Percentiles rank a stretch among this genome's conserved stretches.
These are phyloP conservation scores for Desmodus rotundus DNA, from an alignment of 2,113 vertebrate species.

Conservation along the genomic window DNA sequence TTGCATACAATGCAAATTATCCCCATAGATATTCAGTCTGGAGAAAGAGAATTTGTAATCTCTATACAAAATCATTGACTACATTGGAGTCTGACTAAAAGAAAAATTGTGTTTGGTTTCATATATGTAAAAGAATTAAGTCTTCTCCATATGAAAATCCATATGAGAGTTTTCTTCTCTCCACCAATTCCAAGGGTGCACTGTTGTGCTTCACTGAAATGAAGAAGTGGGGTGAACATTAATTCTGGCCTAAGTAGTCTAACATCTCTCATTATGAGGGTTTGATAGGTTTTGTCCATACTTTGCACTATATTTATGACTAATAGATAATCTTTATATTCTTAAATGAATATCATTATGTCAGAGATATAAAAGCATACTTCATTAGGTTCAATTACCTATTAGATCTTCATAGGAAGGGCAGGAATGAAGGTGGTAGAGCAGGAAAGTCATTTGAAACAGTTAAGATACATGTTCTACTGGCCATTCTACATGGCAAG, in stretches of 20 bases:
- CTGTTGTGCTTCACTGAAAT: not conserved
- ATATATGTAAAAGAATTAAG: not conserved
- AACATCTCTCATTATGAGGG: not conserved
- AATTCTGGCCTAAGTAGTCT: not conserved
- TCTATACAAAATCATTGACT: not conserved
- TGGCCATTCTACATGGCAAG: not conserved
- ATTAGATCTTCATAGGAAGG: constrained; percentile 12
- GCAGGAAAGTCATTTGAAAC: constrained; percentile 25
- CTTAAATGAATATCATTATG: constrained; percentile 29
- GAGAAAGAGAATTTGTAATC: constrained; percentile 2
- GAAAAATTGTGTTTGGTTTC: constrained; percentile 23
- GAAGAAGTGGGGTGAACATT: not conserved
- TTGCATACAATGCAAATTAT: not conserved
- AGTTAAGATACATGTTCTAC: not conserved
- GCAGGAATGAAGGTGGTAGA: not conserved
- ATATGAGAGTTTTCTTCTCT: not conserved
- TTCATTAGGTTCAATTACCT: constrained; percentile 35
- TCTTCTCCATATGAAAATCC: not conserved
- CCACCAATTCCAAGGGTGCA: not conserved
- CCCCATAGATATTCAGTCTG: not conserved
- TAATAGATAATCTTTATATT: constrained; percentile 27
- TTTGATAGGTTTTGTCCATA: not conserved
- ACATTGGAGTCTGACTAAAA: not conserved
- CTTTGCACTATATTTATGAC: not conserved
- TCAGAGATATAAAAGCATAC: constrained; percentile 29